Percentiles rank a stretch among this genome's conserved stretches.
Conservation (phyloP, 2,113 vertebrate species). For the Fulica atra region DNA sequence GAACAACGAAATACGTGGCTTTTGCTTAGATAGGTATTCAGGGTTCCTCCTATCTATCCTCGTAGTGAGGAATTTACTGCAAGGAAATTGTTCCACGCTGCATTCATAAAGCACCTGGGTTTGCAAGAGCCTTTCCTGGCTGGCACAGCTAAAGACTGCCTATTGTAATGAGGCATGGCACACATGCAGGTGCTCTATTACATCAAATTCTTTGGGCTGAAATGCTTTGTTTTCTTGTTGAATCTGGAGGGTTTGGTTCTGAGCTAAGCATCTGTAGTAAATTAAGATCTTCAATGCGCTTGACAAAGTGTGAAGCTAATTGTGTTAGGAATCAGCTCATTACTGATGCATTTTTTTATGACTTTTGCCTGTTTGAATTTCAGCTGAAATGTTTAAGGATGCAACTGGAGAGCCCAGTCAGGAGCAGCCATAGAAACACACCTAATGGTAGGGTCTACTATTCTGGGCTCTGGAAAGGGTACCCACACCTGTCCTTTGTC, state of each 20-base stretch:
- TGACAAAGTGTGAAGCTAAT: background rate
- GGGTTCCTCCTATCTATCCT: background rate
- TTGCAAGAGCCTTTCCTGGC: background rate
- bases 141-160: background rate
- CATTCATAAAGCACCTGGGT: background rate
- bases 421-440: background rate
- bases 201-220: background rate
- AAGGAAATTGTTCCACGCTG: background rate
- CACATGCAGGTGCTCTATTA: background rate
- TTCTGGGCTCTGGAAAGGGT: background rate
- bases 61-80: background rate
- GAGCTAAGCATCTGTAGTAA: background rate
- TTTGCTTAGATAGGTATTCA: background rate
- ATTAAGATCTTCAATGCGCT: background rate
- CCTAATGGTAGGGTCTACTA: fast-evolving
- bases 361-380: background rate
- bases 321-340: background rate
- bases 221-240: background rate
- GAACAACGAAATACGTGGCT: background rate
- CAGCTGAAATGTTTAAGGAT: background rate
- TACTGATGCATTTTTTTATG: background rate
- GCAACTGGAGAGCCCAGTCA: background rate
- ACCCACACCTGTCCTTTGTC: background rate
- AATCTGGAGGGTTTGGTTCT: background rate
- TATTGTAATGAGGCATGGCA: background rate